Evolutionary conservation across 1,140 invertebrate species (phyloP).

Genomic region (Drosophila hydei): DNA sequence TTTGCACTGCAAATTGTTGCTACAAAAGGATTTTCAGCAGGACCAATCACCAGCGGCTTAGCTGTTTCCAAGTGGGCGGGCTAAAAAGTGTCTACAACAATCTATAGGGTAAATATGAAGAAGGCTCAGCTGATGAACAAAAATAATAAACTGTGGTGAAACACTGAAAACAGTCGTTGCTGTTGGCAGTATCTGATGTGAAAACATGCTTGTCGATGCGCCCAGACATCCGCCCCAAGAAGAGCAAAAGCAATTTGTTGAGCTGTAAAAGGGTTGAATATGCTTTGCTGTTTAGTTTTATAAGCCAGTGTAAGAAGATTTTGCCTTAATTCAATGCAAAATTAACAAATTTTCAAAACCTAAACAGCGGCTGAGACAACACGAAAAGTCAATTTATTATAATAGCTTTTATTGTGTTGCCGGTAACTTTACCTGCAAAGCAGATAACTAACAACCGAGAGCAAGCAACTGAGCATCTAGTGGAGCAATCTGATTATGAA

Average conservation of each 20-base stretch:
- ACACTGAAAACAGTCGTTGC: slow-evolving; percentile 27
- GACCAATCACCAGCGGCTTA: slow-evolving; percentile 4
- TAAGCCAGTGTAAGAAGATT: slow-evolving; percentile 79
- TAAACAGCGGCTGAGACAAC: slow-evolving; percentile 72
- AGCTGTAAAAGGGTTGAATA: slow-evolving; percentile 16
- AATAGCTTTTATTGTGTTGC: slow-evolving; percentile 41
- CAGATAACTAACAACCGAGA: background rate
- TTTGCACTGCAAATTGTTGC: slow-evolving; percentile 71
- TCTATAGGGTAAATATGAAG: slow-evolving; percentile 29
- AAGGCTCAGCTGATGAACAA: slow-evolving; percentile 68
- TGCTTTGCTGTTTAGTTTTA: slow-evolving; percentile 55
- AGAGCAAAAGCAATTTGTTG: slow-evolving; percentile 34
- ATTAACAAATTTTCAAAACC: slow-evolving; percentile 73
- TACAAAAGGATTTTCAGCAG: slow-evolving; percentile 56
- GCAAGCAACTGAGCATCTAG: background rate
- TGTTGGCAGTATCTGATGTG: slow-evolving; percentile 50
- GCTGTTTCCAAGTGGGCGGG: background rate
- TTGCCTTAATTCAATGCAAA: slow-evolving; percentile 74
- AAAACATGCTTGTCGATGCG: slow-evolving; percentile 67
- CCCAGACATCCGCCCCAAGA: slow-evolving; percentile 19
- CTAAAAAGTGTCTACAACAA: slow-evolving; percentile 53
- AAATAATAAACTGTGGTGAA: slow-evolving; percentile 76
- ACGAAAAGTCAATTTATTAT: slow-evolving; percentile 72
- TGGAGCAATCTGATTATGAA: background rate
- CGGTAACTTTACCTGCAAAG: slow-evolving; percentile 25